Conservation (phyloP, 1,140 invertebrate species). For the Drosophila busckii region DNA sequence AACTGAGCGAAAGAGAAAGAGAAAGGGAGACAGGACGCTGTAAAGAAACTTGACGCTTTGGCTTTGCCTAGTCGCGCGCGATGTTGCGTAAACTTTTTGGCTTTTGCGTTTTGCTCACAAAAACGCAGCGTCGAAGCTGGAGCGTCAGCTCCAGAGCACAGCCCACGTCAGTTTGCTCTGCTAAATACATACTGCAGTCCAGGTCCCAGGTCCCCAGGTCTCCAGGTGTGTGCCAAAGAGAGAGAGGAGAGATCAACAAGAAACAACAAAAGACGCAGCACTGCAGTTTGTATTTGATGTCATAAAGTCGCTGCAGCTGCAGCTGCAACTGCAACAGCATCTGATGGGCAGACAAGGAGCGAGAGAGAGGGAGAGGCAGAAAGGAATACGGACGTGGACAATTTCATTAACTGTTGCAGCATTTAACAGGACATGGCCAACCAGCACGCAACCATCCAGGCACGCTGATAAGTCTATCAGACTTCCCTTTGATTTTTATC, state of each 20-base stretch:
- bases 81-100: constrained; percentile 53
- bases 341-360: no score
- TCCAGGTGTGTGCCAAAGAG: no score
- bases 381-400: constrained; percentile 34
- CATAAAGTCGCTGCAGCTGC: constrained; percentile 18
- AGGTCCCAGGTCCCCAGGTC: no score
- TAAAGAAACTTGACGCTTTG: constrained; percentile 13
- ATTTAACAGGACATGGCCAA: constrained; percentile 26
- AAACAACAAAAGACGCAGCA: constrained; percentile 4
- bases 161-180: constrained; percentile 15
- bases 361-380: background rate
- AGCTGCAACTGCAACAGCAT: no score
- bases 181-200: no score
- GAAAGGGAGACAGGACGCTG: background rate
- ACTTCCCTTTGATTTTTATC: constrained; percentile 61
- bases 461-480: constrained; percentile 36
- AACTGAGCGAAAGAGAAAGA: background rate
- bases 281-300: constrained; percentile 19
- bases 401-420: constrained; percentile 59
- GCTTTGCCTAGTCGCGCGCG: constrained; percentile 38
- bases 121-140: background rate
- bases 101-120: constrained; percentile 37
- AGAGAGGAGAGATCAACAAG: background rate
- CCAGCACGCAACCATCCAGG: background rate
- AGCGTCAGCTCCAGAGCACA: background rate